Conservation (phyloP, 2,113 vertebrate genomes). For the Mastomys natalensis region DNA sequence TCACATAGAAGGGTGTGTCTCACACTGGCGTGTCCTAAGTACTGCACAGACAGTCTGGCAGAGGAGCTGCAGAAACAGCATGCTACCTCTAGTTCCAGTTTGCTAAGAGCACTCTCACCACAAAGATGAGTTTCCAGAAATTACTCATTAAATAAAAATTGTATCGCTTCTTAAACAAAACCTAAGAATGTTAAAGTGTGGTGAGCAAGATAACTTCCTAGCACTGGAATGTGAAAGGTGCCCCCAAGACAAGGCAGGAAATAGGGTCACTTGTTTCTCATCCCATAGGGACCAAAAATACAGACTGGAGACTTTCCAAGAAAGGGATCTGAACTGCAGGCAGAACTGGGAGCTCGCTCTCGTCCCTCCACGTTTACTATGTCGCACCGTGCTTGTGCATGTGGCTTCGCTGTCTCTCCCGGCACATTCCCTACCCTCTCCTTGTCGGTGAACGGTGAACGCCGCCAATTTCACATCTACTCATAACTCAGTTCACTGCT, state of each 20-base stretch:
- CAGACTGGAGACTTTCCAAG: conserved; percentile 44
- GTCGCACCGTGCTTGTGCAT: background rate
- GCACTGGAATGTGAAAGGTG: conserved; percentile 25
- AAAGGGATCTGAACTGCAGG: conserved; percentile 21
- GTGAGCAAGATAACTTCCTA: background rate
- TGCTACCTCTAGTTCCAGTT: background rate
- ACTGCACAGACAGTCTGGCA: background rate
- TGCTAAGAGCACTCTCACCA: background rate
- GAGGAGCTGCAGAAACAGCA: background rate
- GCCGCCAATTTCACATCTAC: background rate
- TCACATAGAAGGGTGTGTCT: background rate
- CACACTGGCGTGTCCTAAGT: background rate
- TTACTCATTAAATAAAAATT: conserved; percentile 9
- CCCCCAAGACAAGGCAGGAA: background rate
- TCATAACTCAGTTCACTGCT: background rate
- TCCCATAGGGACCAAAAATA: conserved; percentile 34
- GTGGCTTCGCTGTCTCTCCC: background rate
- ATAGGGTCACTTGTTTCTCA: conserved; percentile 55
- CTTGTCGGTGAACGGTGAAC: conserved; percentile 9
- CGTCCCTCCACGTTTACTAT: background rate
- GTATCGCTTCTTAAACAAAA: conserved; percentile 26
- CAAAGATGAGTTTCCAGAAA: conserved; percentile 27
- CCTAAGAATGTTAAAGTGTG: background rate
- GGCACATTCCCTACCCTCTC: background rate
- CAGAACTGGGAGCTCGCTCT: background rate